These are phyloP conservation scores for Aphelocoma coerulescens DNA, from an alignment of 2,113 vertebrate species.

Conservation along the genomic window DNA sequence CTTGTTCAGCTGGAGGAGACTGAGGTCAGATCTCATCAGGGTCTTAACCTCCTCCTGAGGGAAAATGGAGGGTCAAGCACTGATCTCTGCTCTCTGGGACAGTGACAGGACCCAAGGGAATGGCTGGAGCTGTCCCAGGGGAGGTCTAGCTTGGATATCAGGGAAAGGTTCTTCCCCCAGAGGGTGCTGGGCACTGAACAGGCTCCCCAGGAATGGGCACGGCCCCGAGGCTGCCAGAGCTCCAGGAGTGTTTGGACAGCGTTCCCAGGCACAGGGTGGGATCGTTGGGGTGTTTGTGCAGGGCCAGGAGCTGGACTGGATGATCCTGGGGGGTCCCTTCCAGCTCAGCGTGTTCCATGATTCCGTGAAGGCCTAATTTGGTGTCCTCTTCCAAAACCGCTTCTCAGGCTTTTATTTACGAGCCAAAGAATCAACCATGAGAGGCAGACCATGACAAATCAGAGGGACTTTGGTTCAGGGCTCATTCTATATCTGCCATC, in stretches of 20 bases:
- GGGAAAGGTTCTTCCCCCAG: fast-evolving
- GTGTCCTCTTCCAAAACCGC: not conserved
- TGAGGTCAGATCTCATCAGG: fast-evolving
- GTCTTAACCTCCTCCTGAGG: not conserved
- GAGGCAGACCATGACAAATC: not conserved
- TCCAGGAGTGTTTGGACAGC: fast-evolving
- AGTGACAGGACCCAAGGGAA: not conserved
- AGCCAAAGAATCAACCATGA: not conserved
- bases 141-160: fast-evolving
- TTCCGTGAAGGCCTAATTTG: not conserved
- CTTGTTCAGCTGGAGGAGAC: not conserved
- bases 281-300: not conserved
- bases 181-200: not conserved
- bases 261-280: fast-evolving
- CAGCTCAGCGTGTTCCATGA: not conserved
- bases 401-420: not conserved
- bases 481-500: not conserved
- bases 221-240: fast-evolving
- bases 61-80: not conserved
- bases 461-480: not conserved
- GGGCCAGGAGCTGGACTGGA: fast-evolving
- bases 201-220: not conserved
- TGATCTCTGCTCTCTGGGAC: not conserved
- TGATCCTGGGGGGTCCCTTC: not conserved
- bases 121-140: fast-evolving